phyloP scores from a whole-genome alignment of 2,113 vertebrate genomes.

The Lepisosteus oculatus region DNA sequence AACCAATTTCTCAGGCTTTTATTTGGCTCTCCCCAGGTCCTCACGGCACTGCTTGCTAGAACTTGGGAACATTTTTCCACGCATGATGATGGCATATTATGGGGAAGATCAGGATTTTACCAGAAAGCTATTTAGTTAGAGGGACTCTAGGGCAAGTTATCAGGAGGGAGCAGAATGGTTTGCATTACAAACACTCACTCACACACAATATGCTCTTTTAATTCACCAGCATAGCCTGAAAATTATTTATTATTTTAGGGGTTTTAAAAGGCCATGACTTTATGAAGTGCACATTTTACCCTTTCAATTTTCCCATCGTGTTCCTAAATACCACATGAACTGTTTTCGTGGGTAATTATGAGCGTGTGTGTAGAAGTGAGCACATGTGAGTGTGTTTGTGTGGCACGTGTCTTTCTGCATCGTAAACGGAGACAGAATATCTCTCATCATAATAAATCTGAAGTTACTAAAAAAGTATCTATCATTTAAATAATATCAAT shows the following conservation, averaged over 20 bases:
- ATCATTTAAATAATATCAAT: too few relatives aligned
- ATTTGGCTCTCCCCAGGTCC: constrained; percentile 14
- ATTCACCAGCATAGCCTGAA: background rate
- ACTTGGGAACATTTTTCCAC: constrained; percentile 15
- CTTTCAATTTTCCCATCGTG: background rate
- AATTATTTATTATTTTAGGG: constrained; percentile 14
- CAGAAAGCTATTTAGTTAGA: constrained; percentile 40
- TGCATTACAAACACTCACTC: constrained; percentile 7
- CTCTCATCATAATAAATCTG: too few relatives aligned
- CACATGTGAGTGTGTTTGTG: too few relatives aligned
- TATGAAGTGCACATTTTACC: constrained; percentile 8
- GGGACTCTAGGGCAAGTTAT: constrained; percentile 16
- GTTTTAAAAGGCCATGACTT: background rate
- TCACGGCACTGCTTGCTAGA: constrained; percentile 3
- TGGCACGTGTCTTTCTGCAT: too few relatives aligned
- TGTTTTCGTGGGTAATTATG: too few relatives aligned
- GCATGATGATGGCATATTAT: constrained; percentile 33
- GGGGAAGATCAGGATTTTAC: constrained; percentile 37
- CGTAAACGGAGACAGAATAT: too few relatives aligned
- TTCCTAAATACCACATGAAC: background rate
- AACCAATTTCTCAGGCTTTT: constrained; percentile 44
- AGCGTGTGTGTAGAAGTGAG: too few relatives aligned
- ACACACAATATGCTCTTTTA: background rate
- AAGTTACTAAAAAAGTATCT: too few relatives aligned
- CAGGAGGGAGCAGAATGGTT: background rate